Base-by-base conservation (phyloP, 2,113 vertebrate species). In the Lepisosteus oculatus region DNA sequence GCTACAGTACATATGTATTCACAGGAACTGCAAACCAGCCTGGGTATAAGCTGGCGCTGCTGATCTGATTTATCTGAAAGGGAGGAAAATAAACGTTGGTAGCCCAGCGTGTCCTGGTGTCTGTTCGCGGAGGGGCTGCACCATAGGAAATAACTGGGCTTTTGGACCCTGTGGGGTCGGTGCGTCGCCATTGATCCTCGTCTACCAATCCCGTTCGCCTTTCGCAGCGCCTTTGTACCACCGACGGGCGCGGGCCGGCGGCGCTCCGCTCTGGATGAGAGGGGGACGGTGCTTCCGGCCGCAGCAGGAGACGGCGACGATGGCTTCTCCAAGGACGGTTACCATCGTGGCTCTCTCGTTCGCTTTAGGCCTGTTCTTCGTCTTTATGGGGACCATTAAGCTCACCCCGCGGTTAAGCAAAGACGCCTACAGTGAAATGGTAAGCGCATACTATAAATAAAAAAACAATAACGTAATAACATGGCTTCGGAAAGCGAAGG, bases 381-480 rank as follows among this genome's bases (percentile, higher is more conserved):
- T 99, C 64, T 99, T 99, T 29, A 99, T 99, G 97, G 97, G 96
- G 12, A 97, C 97, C 73, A 97, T 98, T 83, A 99, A 99, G 73
- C 89, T 98, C 81, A 97, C 97, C 0, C 97, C 97, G 2, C 91
- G 96, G 66, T 93, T 99, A 77, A 98, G 95, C 91, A 98, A 95
- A 86, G 96, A 97, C 78, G 95, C 97, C 3, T 96, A 98, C 90
- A 94, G 88, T 61, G 97, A 99, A 85, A 99, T 99, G 97, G 97
- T 99, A 89, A 97, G 96, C 89, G 65, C 41, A 41, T 8, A 15
- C 41, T 44, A 44, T 13, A 11, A 43, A 29, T 14, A 9, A 11
- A 29, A 12, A 29, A 5, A 68, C 0, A 11, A 14, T 13, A 14
- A 3, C 45, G 2, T 45, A 66, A 43, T 42, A n/a, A 43, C 9